A percentile compares a stretch with the other conserved stretches of the same genome.
Conservation (phyloP, 2,113 vertebrate species). For the Hippocampus barbouri region DNA sequence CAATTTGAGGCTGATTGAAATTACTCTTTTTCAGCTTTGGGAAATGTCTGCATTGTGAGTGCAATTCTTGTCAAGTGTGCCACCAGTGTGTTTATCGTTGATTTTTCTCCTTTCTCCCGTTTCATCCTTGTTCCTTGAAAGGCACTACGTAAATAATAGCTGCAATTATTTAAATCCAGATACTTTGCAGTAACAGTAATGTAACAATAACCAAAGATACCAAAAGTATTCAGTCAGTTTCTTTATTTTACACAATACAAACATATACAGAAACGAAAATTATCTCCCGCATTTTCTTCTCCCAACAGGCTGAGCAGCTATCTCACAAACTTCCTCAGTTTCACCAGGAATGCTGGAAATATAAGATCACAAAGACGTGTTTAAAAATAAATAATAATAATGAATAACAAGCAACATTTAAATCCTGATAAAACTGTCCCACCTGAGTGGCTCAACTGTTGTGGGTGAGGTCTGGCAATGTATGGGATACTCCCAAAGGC, state of each 20-base stretch:
- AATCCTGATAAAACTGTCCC: conserved; percentile 29
- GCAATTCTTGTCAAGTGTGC: not conserved
- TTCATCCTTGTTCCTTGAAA: not conserved
- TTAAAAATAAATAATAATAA: not conserved
- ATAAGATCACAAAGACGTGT: conserved; percentile 12
- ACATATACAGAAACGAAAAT: not conserved
- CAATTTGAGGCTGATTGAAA: not conserved
- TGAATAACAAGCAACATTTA: not conserved
- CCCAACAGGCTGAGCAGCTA: conserved; percentile 20
- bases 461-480: conserved; percentile 78
- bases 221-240: not conserved
- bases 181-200: not conserved
- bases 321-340: conserved; percentile 77
- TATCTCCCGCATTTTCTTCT: not conserved
- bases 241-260: not conserved
- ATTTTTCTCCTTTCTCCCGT: not conserved
- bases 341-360: conserved; percentile 85
- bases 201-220: not conserved
- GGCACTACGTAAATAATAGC: not conserved
- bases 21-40: not conserved
- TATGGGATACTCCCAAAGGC: conserved; percentile 72
- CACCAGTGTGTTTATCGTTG: not conserved
- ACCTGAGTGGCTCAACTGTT: conserved; percentile 85
- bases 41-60: not conserved
- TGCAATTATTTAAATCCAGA: not conserved